These are phyloP conservation scores for Novumbra hubbsi DNA, from an alignment of 2,797 vertebrate genomes.

Conservation along the genomic window DNA sequence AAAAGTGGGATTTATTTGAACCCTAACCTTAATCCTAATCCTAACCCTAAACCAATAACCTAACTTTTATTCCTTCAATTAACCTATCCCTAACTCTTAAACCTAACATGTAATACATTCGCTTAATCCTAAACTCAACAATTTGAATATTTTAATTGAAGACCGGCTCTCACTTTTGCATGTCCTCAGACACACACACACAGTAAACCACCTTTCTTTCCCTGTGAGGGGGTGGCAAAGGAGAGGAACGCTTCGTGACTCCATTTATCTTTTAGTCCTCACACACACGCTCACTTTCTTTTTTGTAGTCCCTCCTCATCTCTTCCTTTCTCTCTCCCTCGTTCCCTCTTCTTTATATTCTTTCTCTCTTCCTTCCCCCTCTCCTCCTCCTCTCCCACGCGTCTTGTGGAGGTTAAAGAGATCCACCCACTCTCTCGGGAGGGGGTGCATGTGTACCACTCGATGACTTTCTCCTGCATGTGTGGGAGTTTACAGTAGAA, in stretches of 20 bases:
- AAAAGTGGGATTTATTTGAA: too few species aligned
- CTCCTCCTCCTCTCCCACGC: constrained; percentile 56
- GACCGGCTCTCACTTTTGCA: too few species aligned
- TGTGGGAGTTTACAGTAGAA: too few species aligned
- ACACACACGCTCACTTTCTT: constrained; percentile 21
- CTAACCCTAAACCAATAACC: constrained; percentile 29
- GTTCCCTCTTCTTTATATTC: constrained; percentile 24
- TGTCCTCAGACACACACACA: constrained; percentile 8
- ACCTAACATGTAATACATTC: too few species aligned
- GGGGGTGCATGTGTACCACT: constrained; percentile 66
- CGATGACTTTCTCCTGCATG: constrained; percentile 54
- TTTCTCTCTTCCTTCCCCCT: constrained; percentile 35
- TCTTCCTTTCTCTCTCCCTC: not conserved
- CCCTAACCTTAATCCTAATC: constrained; percentile 15
- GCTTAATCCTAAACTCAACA: too few species aligned
- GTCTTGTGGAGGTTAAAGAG: constrained; percentile 36
- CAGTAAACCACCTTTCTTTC: not conserved
- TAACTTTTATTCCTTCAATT: not conserved
- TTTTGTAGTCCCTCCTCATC: constrained; percentile 29
- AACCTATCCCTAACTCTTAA: too few species aligned
- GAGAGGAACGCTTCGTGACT: constrained; percentile 53
- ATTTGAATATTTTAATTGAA: too few species aligned
- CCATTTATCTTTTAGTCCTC: constrained; percentile 16
- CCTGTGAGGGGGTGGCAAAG: constrained; percentile 13
- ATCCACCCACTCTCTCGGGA: constrained; percentile 72